A percentile compares a stretch with the other conserved stretches of the same genome.
These are phyloP conservation scores for Empidonax alnorum DNA, from an alignment of 2,113 vertebrate genomes.

Conservation along the genomic window DNA sequence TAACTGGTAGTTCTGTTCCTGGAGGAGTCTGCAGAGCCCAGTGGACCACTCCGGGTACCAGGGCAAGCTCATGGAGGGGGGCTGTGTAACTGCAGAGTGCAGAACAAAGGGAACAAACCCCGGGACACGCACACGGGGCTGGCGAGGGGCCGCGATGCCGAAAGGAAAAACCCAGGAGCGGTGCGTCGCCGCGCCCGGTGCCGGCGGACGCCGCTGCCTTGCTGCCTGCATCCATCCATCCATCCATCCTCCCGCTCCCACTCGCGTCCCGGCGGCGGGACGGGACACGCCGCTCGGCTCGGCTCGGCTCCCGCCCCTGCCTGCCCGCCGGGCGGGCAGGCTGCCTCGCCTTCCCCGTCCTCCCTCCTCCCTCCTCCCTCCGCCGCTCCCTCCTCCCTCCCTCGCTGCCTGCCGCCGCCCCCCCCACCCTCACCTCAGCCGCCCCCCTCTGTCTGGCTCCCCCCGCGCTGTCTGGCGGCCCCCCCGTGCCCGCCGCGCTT, in stretches of 20 bases:
- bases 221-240: background rate
- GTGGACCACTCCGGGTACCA: background rate
- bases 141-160: background rate
- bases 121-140: background rate
- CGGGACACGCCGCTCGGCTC: background rate
- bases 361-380: background rate
- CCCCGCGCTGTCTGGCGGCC: too few species aligned
- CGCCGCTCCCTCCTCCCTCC: background rate
- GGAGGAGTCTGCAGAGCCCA: background rate
- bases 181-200: background rate
- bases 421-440: background rate
- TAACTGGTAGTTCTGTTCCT: background rate
- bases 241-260: background rate
- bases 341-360: background rate
- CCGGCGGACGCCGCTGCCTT: background rate
- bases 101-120: conserved; percentile 19
- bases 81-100: background rate
- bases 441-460: background rate
- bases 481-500: too few species aligned
- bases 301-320: background rate
- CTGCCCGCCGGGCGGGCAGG: background rate
- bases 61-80: background rate
- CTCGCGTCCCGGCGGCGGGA: background rate
- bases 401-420: background rate
- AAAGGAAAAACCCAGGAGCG: background rate